Base-by-base conservation (phyloP, 2,113 vertebrate species). In the Mola mola region DNA sequence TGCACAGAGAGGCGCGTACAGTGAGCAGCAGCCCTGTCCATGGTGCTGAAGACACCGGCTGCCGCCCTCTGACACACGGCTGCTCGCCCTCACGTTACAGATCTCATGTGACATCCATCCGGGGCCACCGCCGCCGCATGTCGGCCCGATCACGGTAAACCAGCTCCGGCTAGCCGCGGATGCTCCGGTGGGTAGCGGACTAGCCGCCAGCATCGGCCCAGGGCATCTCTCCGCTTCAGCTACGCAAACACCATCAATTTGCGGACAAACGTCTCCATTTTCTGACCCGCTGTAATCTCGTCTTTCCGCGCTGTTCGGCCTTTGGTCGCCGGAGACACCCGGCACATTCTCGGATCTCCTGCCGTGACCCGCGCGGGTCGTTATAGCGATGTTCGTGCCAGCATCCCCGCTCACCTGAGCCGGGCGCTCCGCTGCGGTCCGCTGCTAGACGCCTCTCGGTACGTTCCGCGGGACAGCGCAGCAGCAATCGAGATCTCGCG, bases 41-140 rank as follows among this genome's bases (percentile, higher is more conserved):
- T 89, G 87, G 89, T 90, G 77, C 89, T 92, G 87, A 87, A 84
- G 25, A 34, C 36, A 28, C 29, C 46, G 8, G 33, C 31, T 11
- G 36, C 12, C 21, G 1, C 46, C 17, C 9, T 11, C 17, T 11
- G 4, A 4, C 37, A 6, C 15, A 40, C n/a, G n/a, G 16, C 15
- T n/a, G n/a, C n/a, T n/a, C n/a, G n/a, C n/a, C n/a, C n/a, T n/a
- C n/a, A n/a, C n/a, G n/a, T n/a, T n/a, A n/a, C n/a, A n/a, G n/a
- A n/a, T n/a, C n/a, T n/a, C n/a, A n/a, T n/a, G n/a, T 15, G 5
- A 38, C 12, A 16, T 16, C 15, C 5, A 15, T 40, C 16, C 37
- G 8, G n/a, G n/a, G 6, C 15, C 4, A n/a, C n/a, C n/a, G n/a
- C n/a, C n/a, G n/a, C n/a, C n/a, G n/a, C 6, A 2, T 40, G 15